These are phyloP conservation scores for Epirrhoe alternata DNA, from an alignment of 2,888 invertebrate genomes.

Conservation along the genomic window DNA sequence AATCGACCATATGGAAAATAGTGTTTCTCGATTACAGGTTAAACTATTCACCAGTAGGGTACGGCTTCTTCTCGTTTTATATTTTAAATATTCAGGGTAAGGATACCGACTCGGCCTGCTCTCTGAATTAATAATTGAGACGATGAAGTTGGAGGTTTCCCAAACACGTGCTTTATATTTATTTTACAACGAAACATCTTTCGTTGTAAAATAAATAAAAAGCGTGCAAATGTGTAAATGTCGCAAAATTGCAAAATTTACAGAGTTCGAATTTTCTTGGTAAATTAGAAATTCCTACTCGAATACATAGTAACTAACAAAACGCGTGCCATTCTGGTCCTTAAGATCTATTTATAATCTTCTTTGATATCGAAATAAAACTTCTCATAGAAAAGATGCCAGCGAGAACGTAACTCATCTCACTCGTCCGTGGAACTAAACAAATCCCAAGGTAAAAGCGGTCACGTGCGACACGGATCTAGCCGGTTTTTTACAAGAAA, in stretches of 20 bases:
- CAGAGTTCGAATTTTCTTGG: no score
- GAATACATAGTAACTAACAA: no score
- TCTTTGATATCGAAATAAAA: background rate
- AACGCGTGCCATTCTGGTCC: no score
- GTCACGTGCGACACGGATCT: background rate
- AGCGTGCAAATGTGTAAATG: no score
- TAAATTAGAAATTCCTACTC: no score
- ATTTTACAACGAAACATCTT: no score
- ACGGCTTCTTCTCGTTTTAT: background rate
- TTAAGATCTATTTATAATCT: background rate
- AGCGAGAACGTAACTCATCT: background rate
- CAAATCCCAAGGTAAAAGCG: background rate
- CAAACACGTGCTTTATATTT: background rate
- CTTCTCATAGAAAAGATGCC: background rate
- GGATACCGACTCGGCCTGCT: background rate
- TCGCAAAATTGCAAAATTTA: no score
- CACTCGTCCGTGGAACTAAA: background rate
- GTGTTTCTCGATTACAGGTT: background rate
- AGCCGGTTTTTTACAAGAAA: background rate
- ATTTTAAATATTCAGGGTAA: constrained; percentile 1
- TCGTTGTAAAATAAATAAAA: no score
- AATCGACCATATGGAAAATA: background rate
- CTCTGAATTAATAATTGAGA: background rate
- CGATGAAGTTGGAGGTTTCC: background rate
- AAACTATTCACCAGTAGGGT: background rate